A percentile compares a stretch with the other conserved stretches of the same genome.
phyloP scores from a whole-genome alignment of 2,797 vertebrate genomes.

The Ctenosaura bakeri region DNA sequence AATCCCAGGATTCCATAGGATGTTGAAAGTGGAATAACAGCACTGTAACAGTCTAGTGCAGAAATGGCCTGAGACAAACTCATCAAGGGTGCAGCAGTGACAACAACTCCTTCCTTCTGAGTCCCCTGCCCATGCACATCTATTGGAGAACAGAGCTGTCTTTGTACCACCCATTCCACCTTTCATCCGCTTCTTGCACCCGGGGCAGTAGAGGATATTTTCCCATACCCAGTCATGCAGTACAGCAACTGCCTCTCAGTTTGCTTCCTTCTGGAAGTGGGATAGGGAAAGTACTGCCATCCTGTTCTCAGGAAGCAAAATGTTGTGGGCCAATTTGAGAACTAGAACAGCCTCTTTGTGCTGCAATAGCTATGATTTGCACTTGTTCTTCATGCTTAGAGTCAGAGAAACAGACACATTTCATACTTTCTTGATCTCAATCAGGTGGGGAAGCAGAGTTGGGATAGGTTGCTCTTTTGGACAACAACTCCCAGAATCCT shows the following conservation, averaged over 20 bases:
- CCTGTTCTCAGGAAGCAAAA: neutral
- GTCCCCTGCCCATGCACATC: neutral
- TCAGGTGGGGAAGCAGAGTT: neutral
- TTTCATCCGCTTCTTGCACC: neutral
- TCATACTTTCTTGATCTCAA: neutral
- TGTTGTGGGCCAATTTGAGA: neutral
- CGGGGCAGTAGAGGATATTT: neutral
- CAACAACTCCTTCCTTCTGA: neutral
- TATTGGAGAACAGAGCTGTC: neutral
- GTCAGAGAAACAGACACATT: neutral
- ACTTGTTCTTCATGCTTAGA: neutral
- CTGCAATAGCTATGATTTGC: neutral
- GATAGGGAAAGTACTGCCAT: neutral
- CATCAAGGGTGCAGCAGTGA: neutral
- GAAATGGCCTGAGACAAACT: too few species aligned
- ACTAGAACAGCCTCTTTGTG: neutral
- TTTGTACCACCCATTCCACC: neutral
- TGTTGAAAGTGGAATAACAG: too few species aligned
- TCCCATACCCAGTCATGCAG: neutral
- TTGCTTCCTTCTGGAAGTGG: neutral
- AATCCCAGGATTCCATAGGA: too few species aligned
- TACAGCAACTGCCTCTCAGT: neutral
- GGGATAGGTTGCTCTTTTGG: too few species aligned
- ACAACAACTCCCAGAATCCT: too few species aligned
- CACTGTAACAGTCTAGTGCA: too few species aligned